phyloP scores from a whole-genome alignment of 1,140 invertebrate genomes.

The Zaprionus davidi region DNA sequence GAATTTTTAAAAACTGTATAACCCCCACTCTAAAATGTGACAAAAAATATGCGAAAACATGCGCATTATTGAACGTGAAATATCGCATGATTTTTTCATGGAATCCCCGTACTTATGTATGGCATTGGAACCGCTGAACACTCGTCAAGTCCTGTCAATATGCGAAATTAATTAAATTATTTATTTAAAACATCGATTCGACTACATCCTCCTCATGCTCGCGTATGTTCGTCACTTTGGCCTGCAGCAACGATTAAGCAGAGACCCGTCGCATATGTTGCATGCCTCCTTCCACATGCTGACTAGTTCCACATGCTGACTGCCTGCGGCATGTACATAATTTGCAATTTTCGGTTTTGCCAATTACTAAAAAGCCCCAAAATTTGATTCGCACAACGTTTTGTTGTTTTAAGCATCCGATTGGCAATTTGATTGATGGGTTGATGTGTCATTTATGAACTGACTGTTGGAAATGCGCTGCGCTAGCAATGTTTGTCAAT shows the following conservation, averaged over 20 bases:
- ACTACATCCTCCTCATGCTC: not conserved
- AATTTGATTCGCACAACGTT: slow-evolving; percentile 32
- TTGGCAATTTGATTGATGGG: slow-evolving; percentile 59
- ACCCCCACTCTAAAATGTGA: not conserved
- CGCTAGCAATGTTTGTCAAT: slow-evolving; percentile 68
- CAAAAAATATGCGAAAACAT: slow-evolving; percentile 25
- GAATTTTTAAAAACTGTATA: not conserved
- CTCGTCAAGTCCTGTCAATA: slow-evolving; percentile 68
- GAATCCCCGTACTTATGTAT: slow-evolving; percentile 40
- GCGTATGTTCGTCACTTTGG: not conserved
- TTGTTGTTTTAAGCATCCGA: slow-evolving; percentile 38
- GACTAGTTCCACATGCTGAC: not conserved
- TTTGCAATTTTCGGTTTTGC: slow-evolving; percentile 54
- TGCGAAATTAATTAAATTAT: slow-evolving; percentile 79
- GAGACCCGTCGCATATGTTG: slow-evolving; percentile 17
- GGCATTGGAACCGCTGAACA: slow-evolving; percentile 30
- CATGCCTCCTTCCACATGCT: not conserved
- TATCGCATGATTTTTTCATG: slow-evolving; percentile 35
- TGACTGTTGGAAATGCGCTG: slow-evolving; percentile 58
- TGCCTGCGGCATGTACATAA: slow-evolving; percentile 22
- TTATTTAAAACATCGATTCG: slow-evolving; percentile 64
- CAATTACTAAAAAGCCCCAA: slow-evolving; percentile 33
- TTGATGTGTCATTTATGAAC: slow-evolving; percentile 62
- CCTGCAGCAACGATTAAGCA: slow-evolving; percentile 13
- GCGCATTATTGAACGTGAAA: slow-evolving; percentile 34